Evolutionary conservation across 2,113 vertebrate genomes (phyloP), one percentile per base, ranked within the genome.

Genomic region (Nematolebias whitei): DNA sequence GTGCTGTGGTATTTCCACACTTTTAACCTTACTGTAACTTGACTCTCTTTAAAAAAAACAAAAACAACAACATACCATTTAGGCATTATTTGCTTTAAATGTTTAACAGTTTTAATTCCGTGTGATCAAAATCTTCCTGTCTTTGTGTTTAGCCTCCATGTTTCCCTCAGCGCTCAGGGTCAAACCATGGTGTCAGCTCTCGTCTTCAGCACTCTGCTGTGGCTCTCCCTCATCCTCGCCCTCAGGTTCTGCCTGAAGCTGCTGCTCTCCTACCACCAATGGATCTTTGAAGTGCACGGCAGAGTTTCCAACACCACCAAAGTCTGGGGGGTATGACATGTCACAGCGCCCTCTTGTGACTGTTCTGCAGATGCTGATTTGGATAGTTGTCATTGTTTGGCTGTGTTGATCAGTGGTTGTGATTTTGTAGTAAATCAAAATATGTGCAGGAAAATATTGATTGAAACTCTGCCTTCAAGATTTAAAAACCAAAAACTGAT

Each of bases 271-370:
- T 96, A 97, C 72, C 95, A 96, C 29, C 92, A 85, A 43, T 96
- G 95, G 95, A 94, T 96, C 85, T 94, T 94, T 0, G 94, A 97
- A 68, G 89, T 91, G 64, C 94, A 93, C 6, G 94, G 95, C n/a
- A 70, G 74, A 14, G 74, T 94, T 47, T 95, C 95, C 52, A 90
- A 88, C 19, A 88, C 87, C 74, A 97, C 95, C 38, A 95, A 94
- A 91, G 83, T 95, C 85, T 96, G 95, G 95, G 89, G 94, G 94
- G 95, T 96, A 87, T 80, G 86, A 1, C 12, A 0, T 0, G 10
- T 12, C 18, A 24, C 38, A 23, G 32, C 41, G 20, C 24, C 49
- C 22, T 23, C 53, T 2, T 0, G 20, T 58, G 32, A 52, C 11
- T 2, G 2, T 48, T 54, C 1, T 54, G 48, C 32, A 39, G 19